Base-by-base conservation (phyloP, 2,888 invertebrate species). In the Acanthosoma haemorrhoidale region DNA sequence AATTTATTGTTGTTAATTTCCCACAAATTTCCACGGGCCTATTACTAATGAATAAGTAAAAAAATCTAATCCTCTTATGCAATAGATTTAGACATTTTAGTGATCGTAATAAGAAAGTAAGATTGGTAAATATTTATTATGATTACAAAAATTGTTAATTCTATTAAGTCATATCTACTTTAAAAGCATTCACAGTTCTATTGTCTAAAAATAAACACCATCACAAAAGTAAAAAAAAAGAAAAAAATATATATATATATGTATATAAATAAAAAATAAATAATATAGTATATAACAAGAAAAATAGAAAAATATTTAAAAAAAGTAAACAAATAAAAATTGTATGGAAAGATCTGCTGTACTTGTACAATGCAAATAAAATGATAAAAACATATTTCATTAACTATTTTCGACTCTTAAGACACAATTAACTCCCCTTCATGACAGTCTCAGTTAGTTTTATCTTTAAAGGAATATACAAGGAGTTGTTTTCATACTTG, bases 401-500 rank as follows among this genome's bases (percentile, higher is more conserved):
- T 25, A 51, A 8, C 18, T 43, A 43, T 13, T 21, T 4, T 51
- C 13, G 29, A 25, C 29, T 21, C 25, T 51, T 51, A 2, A 51
- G n/a, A 51, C 21, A 51, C 21, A 51, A 25, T 8, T 51, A 51
- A 51, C 51, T 51, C 25, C 51, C 51, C 21, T 51, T 51, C 51
- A 51, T 51, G 29, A 51, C 51, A 25, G 25, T 51, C 29, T 51
- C 51, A 13, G 51, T 51, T 51, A 51, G n/a, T n/a, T 51, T 51
- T 25, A 51, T 51, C n/a, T 51, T 51, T 25, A 51, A 51, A 51
- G 51, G 51, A 18, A 51, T 60, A 34, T 36, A 60, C 32, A 60
- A 60, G 18, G 36, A 34, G 8, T 29, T 60, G 29, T 60, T 39
- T 73, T 80, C 82, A 76, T 84, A 89, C 88, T 91, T 92, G 77